Base-by-base conservation (phyloP, 92 coral and sea anemone genomes). In the Galaxea fascicularis region DNA sequence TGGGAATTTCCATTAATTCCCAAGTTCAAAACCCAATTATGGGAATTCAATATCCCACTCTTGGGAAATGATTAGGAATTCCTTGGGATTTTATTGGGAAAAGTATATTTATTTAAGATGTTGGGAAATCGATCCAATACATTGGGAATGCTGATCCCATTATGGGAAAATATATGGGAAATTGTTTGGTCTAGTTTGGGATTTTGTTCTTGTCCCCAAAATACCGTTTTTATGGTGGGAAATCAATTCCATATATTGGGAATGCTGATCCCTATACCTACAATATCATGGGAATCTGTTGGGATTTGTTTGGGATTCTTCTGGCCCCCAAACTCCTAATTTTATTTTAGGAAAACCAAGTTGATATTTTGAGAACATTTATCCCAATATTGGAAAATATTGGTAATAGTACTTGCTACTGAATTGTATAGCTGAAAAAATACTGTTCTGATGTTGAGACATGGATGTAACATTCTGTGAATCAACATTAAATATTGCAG, bases 221-320 rank as follows among this genome's bases (percentile, higher is more conserved):
- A 27, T 26, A 27, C 80, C 5, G 58, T 22, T 17, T 75, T 53
- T 24, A 53, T 49, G 28, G 41, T 71, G 80, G 63, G 65, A 75
- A 75, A 5, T 28, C 41, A 75, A 75, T 6, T 59, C 65, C 65
- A 1, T 67, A 27, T 67, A 3, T 27, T 67, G 47, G 74, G 74
- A 69, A 39, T 45, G 74, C 39, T 69, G 35, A 16, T 39, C 53
- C 52, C 24, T 35, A 69, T 72, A 51, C 39, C 24, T 59, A 45
- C 15, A 72, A 47, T 72, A 45, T n/a, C 39, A 52, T 72, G 59
- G 77, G 77, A 72, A 72, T 20, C 10, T 72, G 77, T 52, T 44
- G 77, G 77, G 77, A 46, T 17, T 45, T 35, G 58, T 72, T 45
- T 72, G 77, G 77, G 77, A 72, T 72, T 46, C n/a, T 24, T 67